Percentiles rank a stretch among this genome's conserved stretches.
These are phyloP conservation scores for Eriocheir sinensis DNA, from an alignment of 1,140 invertebrate genomes.

Conservation along the genomic window DNA sequence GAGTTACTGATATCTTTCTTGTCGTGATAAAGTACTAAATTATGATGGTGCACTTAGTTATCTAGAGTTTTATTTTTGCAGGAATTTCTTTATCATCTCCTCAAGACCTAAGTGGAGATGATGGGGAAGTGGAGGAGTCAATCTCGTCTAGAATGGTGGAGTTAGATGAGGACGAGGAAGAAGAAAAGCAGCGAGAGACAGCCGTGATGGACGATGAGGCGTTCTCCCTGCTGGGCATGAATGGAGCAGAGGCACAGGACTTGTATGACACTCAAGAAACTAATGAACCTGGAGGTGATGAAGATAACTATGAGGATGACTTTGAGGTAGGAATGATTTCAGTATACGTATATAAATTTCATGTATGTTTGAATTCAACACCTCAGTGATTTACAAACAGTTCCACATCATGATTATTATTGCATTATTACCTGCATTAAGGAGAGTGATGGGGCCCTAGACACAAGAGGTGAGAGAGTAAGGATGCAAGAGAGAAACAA, in stretches of 20 bases:
- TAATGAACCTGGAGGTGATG: slow-evolving; percentile 39
- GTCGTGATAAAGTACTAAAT: not conserved
- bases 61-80: slow-evolving; percentile 13
- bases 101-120: slow-evolving; percentile 66
- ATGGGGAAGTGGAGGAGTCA: slow-evolving; percentile 64
- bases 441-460: no score
- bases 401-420: no score
- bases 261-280: not conserved
- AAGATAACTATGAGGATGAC: slow-evolving; percentile 68
- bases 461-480: no score
- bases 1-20: not conserved
- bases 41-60: not conserved
- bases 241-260: not conserved
- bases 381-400: no score
- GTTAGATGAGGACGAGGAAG: slow-evolving; percentile 55
- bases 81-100: slow-evolving; percentile 71
- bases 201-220: slow-evolving; percentile 31
- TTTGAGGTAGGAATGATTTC: slow-evolving; percentile 61
- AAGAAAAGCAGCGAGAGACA: slow-evolving; percentile 16
- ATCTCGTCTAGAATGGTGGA: slow-evolving; percentile 73
- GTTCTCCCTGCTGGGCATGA: not conserved
- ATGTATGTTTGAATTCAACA: not conserved
- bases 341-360: not conserved
- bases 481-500: no score
- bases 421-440: no score